These are phyloP conservation scores for Bostrychus sinensis DNA, from an alignment of 2,113 vertebrate species.

Conservation along the genomic window DNA sequence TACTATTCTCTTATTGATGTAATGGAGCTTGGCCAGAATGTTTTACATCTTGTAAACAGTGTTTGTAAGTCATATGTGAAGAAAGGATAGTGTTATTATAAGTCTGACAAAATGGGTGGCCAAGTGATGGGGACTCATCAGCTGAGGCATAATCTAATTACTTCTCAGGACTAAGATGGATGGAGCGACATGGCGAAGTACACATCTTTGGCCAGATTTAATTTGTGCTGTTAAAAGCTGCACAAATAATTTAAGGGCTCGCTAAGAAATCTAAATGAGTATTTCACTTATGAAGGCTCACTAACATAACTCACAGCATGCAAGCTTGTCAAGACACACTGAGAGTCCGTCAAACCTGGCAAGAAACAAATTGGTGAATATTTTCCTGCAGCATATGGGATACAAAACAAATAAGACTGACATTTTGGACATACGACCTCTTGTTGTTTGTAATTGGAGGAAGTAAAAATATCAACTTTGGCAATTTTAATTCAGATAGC, in stretches of 20 bases:
- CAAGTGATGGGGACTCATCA: slow-evolving; percentile 63
- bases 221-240: slow-evolving; percentile 62
- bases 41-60: background rate
- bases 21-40: background rate
- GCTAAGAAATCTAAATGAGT: slow-evolving; percentile 58
- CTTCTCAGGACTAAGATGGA: slow-evolving; percentile 68
- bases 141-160: slow-evolving; percentile 71
- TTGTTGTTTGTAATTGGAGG: background rate
- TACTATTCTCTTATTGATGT: slow-evolving; percentile 1
- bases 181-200: slow-evolving; percentile 48
- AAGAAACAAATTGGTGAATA: slow-evolving; percentile 56
- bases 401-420: slow-evolving; percentile 58
- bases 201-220: slow-evolving; percentile 66
- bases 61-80: background rate
- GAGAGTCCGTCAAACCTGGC: slow-evolving; percentile 51
- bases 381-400: slow-evolving; percentile 60
- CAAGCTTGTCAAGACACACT: slow-evolving; percentile 45
- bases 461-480: background rate
- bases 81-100: background rate
- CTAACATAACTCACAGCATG: slow-evolving; percentile 64
- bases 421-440: slow-evolving; percentile 34
- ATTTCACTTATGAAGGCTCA: slow-evolving; percentile 56
- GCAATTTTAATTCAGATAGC: background rate
- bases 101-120: slow-evolving; percentile 37
- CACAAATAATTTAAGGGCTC: slow-evolving; percentile 65